Base-by-base conservation (phyloP, 2,888 invertebrate species). In the Caenorhabditis parvicauda region DNA sequence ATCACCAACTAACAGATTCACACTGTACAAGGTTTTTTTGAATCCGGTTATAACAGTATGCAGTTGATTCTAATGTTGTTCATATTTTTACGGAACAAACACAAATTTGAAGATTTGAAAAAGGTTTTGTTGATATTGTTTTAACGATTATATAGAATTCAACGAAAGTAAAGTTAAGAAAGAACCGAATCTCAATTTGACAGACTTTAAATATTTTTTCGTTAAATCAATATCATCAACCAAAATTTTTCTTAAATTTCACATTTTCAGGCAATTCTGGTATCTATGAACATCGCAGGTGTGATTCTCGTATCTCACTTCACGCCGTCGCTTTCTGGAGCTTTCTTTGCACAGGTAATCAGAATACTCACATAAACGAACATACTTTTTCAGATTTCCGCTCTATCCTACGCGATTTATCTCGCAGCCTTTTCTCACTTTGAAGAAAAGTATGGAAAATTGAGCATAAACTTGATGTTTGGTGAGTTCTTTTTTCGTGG, bases 391-490 rank as follows among this genome's bases (percentile, higher is more conserved):
- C 43, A 66, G 59, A 54, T 75, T 17, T 78, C 77, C 2, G 76
- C 94, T 53, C 86, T 92, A 75, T 89, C 90, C 80, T 94, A 94
- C 83, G 90, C 95, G 3, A 84, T 89, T 48, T 95, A 94, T 84
- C 86, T 95, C 73, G 89, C 94, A 58, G 87, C 92, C 80, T 87
- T 93, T 51, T 86, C 89, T 75, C 73, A 83, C 35, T 89, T 90
- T 84, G 89, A 92, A 63, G 90, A 92, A 81, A 89, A 90, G 79
- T 92, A 93, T 81, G 92, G 93, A 77, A 90, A 90, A 82, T 88
- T 96, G 82, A 92, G 94, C 83, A 90, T 93, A 76, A 90, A 92
- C 52, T 87, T 95, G 85, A 91, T 96, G 84, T 93, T 95, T 83
- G 95, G 92, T 92, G 82, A 85, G 85, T 82, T 24, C 19, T 44